phyloP scores from a whole-genome alignment of 2,888 invertebrate species.

The Lissocephala sabroskyi region DNA sequence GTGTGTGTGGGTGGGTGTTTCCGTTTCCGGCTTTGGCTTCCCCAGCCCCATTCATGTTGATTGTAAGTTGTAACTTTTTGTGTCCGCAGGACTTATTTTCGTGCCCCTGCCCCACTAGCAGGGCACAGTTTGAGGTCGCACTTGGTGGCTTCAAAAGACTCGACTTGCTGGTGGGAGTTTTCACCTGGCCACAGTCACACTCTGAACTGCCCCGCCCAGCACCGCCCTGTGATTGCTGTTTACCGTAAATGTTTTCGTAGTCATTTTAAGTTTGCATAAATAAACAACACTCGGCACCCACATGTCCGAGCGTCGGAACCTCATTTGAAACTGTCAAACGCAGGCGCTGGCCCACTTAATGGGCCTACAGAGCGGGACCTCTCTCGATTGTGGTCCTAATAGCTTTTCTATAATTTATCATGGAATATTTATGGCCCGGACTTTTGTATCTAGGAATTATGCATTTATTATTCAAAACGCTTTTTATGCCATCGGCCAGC shows the following conservation, averaged over 20 bases:
- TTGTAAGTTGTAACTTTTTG: conserved; percentile 2
- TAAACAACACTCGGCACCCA: conserved; percentile 23
- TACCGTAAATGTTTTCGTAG: conserved; percentile 57
- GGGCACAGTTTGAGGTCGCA: too few species aligned
- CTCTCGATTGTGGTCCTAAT: conserved; percentile 55
- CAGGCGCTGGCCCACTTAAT: conserved; percentile 23
- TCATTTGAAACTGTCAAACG: conserved; percentile 63
- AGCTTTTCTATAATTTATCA: conserved; percentile 65
- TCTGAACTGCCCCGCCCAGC: too few species aligned
- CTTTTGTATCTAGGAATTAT: conserved; percentile 59
- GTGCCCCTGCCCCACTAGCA: too few species aligned
- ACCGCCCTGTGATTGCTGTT: too few species aligned
- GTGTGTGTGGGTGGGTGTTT: background rate
- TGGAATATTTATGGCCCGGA: conserved; percentile 56
- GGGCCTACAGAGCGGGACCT: background rate
- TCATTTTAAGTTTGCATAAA: conserved; percentile 63
- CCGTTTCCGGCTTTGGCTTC: conserved; percentile 12
- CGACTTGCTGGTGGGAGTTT: too few species aligned
- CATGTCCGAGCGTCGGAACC: conserved; percentile 34
- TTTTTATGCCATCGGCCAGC: conserved; percentile 24
- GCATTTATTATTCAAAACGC: conserved; percentile 57
- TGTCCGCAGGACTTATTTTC: too few species aligned
- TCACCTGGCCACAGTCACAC: too few species aligned
- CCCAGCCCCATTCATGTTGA: too few species aligned
- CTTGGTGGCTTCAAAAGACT: too few species aligned